Evolutionary conservation across 2,113 vertebrate genomes (phyloP), one percentile per base, ranked within the genome.

Genomic region (Rhegmatorhina hoffmannsi): DNA sequence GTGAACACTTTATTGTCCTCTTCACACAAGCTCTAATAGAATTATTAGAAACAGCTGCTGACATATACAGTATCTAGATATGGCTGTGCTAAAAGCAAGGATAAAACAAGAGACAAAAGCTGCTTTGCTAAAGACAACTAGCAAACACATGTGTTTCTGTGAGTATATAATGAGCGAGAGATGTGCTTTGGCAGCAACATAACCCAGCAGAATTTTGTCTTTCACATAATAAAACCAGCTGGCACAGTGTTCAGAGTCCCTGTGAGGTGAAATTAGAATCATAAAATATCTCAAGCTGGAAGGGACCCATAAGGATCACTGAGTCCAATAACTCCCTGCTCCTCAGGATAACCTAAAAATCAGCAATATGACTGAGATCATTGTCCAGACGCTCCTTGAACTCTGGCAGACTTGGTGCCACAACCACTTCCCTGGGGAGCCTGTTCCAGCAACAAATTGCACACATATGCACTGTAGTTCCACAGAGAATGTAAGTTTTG

Each of bases 151-250:
- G 24, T 9, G 1, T 50, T 94, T 90, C 64, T 60, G 29, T 49
- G 60, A 84, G 21, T 47, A 70, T 31, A 77, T 24, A 89, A 15
- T 18, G 36, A 93, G 34, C 13, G 28, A 94, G 70, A 89, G n/a
- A 86, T 86, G 53, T 94, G 78, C 78, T 90, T 91, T 94, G 95
- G 88, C 94, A 96, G 84, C 64, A 95, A 69, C 17, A 67, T 9
- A 60, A 20, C 2, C 20, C 60, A 62, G 44, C 0, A 86, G 50
- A 85, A 70, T 80, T 87, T 60, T 73, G 44, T 69, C 67, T 93
- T 95, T 86, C 53, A 63, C 52, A 20, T 84, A 91, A 64, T 60
- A 91, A 95, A 93, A 95, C 11, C 76, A 85, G 67, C 52, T 93
- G 78, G 72, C 78, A 88, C 38, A 76, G 34, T 60, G 18, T 33